Evolutionary conservation across 2,888 invertebrate species (phyloP), one percentile per base, ranked within the genome.

Genomic region (Hofmannophila pseudospretella): DNA sequence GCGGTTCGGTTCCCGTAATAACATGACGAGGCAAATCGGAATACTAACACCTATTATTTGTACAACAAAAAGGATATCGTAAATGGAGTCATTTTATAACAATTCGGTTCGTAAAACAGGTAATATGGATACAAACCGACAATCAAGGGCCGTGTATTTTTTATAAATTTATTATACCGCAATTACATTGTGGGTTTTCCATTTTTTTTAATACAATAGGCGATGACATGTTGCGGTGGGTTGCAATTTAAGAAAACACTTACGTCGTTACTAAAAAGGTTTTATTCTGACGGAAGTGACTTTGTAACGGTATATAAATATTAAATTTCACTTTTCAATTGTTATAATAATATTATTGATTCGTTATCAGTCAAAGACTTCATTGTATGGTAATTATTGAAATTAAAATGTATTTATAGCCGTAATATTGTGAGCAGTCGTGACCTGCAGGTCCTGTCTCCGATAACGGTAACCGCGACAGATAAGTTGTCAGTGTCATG

Each of bases 351-450:
- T 54, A 56, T 58, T 69, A 70, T 70, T 67, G 66, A 68, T 59
- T 62, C 55, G 58, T 71, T 82, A 85, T 82, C 80, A 80, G 81
- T 78, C 80, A 78, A 75, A 80, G 84, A 82, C 81, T 74, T 69
- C 64, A 68, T 67, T 77, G 71, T 67, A 64, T 66, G 62, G 66
- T 81, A 76, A 84, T 81, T 78, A 82, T 71, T 80, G 72, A 75
- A 81, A 80, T 77, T 78, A 75, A 79, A 81, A 70, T 66, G 75
- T 81, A 82, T 82, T 81, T 80, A 84, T 84, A 79, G 67, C 59
- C 47, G 64, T 64, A 67, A 68, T 70, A 69, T 65, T 67, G 67
- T 58, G 58, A 59, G 60, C 56, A 54, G 57, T 49, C 47, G 58
- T 60, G 77, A 78, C 80, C 80, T 58, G 8, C 49, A 38, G 47